These are phyloP conservation scores for Diachasma alloeum DNA, from an alignment of 1,140 invertebrate species.

Conservation along the genomic window DNA sequence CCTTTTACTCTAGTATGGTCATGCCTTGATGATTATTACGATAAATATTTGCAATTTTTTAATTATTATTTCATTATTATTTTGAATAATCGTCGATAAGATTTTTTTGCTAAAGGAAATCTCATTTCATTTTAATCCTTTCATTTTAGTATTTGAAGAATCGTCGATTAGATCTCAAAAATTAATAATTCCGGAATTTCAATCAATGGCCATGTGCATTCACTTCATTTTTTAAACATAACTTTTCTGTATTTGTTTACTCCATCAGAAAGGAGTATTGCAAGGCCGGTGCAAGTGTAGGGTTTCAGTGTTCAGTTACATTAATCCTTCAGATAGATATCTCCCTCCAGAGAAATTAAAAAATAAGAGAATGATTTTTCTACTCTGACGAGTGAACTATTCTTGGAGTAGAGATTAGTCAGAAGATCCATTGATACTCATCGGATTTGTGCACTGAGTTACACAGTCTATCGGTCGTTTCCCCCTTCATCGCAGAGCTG, in stretches of 20 bases:
- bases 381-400: neutral
- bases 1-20: too few relatives aligned
- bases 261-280: neutral
- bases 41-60: too few relatives aligned
- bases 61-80: too few relatives aligned
- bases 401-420: neutral
- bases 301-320: constrained; percentile 53
- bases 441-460: neutral
- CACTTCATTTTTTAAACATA: too few relatives aligned
- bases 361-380: neutral
- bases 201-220: too few relatives aligned
- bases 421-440: neutral
- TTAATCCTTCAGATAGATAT: constrained; percentile 25
- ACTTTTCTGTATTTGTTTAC: neutral
- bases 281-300: constrained; percentile 33
- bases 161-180: too few relatives aligned
- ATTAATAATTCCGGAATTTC: too few relatives aligned
- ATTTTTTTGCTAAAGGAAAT: too few relatives aligned
- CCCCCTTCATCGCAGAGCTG: constrained; percentile 2
- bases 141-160: too few relatives aligned
- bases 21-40: too few relatives aligned
- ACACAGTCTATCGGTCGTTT: neutral
- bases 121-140: too few relatives aligned
- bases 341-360: constrained; percentile 5
- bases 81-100: too few relatives aligned